Evolutionary conservation across 2,888 invertebrate genomes (phyloP), one percentile per base, ranked within the genome.

Genomic region (Heliconius ethilla): DNA sequence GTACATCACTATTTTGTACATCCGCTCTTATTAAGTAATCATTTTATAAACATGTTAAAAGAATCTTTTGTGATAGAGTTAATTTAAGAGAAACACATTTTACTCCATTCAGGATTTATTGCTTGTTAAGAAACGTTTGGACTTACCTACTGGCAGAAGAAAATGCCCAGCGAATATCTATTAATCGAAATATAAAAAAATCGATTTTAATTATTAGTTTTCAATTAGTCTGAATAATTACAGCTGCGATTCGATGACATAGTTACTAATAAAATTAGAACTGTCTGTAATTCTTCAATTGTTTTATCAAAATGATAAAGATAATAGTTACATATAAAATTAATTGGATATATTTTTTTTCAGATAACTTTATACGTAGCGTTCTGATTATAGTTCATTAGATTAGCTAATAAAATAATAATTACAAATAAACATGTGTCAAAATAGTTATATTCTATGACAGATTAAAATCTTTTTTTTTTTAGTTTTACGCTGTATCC

Each of bases 1-100:
- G 25, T n/a, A 62, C 27, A 74, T 37, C 74, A 25, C n/a, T 25
- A 59, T 59, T 33, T 18, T 62, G 13, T 73, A 66, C 45, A 51
- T 51, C 33, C 55, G 55, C 55, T 55, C 22, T 18, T 18, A 62
- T 11, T 62, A 62, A 13, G 18, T n/a, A 7, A n/a, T 55, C 2
- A 55, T 22, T 55, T 59, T 1, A 59, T 59, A 59, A n/a, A 9
- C 59, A 59, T 59, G n/a, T n/a, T 11, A 62, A 62, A 13, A 62
- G 1, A n/a, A 25, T n/a, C 25, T 62, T 62, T 51, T 51, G 7
- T 18, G 6, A 59, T 4, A 59, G n/a, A 62, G 13, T 3, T n/a
- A 62, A 62, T n/a, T 62, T 25, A 62, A 10, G 5, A 62, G 62
- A 25, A 62, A 25, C 11, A n/a, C n/a, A 3, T 59, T n/a, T 62